phyloP scores from a whole-genome alignment of 2,888 invertebrate species.

The Opisthograptis luteolata region DNA sequence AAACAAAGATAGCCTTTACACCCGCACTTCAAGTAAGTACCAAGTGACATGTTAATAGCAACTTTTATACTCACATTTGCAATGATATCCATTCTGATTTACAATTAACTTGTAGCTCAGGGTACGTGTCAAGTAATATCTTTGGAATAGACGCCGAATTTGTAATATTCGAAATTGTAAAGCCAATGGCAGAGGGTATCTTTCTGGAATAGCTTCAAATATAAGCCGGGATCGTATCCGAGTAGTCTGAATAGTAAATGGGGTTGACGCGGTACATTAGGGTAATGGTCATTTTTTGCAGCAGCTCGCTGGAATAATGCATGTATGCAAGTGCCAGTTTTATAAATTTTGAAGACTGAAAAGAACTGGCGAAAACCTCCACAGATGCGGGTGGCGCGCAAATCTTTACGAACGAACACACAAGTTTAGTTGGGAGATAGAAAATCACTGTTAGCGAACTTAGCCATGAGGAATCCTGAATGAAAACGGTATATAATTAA shows the following conservation, averaged over 20 bases:
- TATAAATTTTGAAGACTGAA: slow-evolving; percentile 54
- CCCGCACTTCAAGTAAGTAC: slow-evolving; percentile 35
- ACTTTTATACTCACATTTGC: slow-evolving; percentile 80
- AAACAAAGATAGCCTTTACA: slow-evolving; percentile 48
- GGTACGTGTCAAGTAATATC: slow-evolving; percentile 72
- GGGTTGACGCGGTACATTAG: slow-evolving; percentile 85
- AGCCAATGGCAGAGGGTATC: slow-evolving; percentile 72
- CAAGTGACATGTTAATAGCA: slow-evolving; percentile 36
- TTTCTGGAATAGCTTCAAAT: slow-evolving; percentile 59
- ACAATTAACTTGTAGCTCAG: slow-evolving; percentile 45
- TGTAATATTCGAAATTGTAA: slow-evolving; percentile 78
- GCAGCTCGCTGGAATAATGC: slow-evolving; percentile 68
- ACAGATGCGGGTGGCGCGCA: slow-evolving; percentile 25
- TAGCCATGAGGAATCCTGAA: slow-evolving; percentile 69
- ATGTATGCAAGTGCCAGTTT: slow-evolving; percentile 69
- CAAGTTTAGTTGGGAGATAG: slow-evolving; percentile 67
- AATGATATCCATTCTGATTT: slow-evolving; percentile 80
- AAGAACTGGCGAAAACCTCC: slow-evolving; percentile 35
- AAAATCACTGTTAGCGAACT: slow-evolving; percentile 73
- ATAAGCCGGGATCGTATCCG: slow-evolving; percentile 84
- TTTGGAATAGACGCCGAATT: slow-evolving; percentile 76
- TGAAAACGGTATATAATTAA: background rate
- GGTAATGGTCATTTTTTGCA: slow-evolving; percentile 80
- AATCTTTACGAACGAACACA: slow-evolving; percentile 45
- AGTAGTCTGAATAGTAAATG: slow-evolving; percentile 88